These are phyloP conservation scores for Pampusana beccarii DNA, from an alignment of 2,113 vertebrate species.

Conservation along the genomic window DNA sequence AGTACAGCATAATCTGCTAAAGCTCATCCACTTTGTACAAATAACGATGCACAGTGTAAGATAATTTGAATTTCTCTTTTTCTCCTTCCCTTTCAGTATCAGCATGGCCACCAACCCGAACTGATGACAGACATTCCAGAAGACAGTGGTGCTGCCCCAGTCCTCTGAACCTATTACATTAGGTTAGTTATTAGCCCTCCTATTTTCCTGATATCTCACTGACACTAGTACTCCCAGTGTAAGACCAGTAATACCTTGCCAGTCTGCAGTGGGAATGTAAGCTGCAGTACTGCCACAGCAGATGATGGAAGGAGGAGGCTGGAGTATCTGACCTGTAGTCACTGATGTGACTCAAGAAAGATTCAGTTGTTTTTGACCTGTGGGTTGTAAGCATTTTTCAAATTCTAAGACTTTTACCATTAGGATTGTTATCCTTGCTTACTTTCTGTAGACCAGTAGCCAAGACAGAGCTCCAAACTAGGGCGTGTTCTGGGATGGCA, in stretches of 20 bases:
- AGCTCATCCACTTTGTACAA: background rate
- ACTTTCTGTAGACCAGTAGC: background rate
- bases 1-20: background rate
- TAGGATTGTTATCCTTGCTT: background rate
- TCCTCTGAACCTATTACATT: background rate
- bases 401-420: background rate
- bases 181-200: background rate
- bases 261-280: fast-evolving
- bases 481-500: background rate
- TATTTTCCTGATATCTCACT: background rate
- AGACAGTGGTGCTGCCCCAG: background rate
- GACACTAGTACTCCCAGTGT: background rate
- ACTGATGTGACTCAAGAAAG: background rate
- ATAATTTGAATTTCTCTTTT: background rate
- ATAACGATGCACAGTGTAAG: background rate
- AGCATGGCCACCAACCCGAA: background rate
- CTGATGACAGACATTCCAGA: background rate
- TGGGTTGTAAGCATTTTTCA: background rate
- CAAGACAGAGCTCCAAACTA: background rate
- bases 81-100: background rate
- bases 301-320: background rate
- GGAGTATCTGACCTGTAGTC: background rate
- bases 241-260: background rate
- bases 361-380: background rate
- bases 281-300: background rate